Evolutionary conservation across 2,888 invertebrate genomes (phyloP).

Genomic region (Plagodis dolabraria): DNA sequence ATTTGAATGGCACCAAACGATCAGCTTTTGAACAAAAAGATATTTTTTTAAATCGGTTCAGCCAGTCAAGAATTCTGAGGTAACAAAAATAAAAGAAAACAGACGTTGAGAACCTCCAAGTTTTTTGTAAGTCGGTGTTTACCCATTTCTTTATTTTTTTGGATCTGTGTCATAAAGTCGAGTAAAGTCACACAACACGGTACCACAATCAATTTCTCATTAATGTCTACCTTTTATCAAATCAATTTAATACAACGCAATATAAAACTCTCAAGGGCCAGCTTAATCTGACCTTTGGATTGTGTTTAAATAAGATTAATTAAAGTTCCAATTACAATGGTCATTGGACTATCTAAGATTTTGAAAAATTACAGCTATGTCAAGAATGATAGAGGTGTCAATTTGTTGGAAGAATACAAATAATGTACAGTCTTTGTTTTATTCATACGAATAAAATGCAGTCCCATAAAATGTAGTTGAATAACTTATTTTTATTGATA

Average conservation of each 20-base stretch:
- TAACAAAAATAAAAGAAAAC: too few relatives aligned
- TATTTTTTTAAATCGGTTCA: too few relatives aligned
- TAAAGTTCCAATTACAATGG: conserved; percentile 22
- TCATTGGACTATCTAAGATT: conserved; percentile 21
- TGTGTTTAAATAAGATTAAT: conserved; percentile 11
- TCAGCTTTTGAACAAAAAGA: too few relatives aligned
- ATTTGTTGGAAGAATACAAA: conserved; percentile 25
- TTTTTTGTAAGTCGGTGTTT: too few relatives aligned
- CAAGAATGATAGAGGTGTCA: conserved; percentile 37
- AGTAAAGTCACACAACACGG: conserved; percentile 5
- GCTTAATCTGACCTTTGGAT: conserved; percentile 12
- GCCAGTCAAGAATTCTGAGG: too few relatives aligned
- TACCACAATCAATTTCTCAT: conserved; percentile 7
- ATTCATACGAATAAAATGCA: not conserved
- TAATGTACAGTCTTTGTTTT: conserved; percentile 14
- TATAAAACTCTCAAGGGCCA: conserved; percentile 18
- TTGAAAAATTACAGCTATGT: conserved; percentile 29
- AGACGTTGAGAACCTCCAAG: too few relatives aligned
- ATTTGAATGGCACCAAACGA: too few relatives aligned
- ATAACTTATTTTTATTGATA: not conserved
- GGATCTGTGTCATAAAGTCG: not conserved
- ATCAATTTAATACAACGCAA: conserved; percentile 21
- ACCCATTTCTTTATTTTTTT: too few relatives aligned
- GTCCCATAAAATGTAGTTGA: not conserved
- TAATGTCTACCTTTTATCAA: conserved; percentile 19